These are phyloP conservation scores for Rugalucina vietnamica DNA, from an alignment of 2,888 invertebrate genomes.

Conservation along the genomic window DNA sequence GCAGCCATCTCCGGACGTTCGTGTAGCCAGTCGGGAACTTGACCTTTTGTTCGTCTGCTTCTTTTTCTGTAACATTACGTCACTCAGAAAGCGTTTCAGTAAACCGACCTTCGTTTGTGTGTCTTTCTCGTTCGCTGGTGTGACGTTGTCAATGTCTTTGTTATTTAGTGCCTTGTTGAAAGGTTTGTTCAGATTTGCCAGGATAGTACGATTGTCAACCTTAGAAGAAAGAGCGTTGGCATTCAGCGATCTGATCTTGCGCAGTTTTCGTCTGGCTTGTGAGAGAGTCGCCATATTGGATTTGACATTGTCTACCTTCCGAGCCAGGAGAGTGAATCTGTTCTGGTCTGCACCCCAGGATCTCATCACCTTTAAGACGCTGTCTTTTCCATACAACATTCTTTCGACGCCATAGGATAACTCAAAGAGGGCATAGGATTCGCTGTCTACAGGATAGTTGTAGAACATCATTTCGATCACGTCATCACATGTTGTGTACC, in stretches of 20 bases:
- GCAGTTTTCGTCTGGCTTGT: conserved; percentile 22
- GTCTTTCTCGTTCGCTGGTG: not conserved
- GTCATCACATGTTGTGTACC: conserved; percentile 34
- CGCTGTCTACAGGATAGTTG: not conserved
- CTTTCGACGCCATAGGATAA: conserved; percentile 56
- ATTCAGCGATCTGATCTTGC: conserved; percentile 1
- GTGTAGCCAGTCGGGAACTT: not conserved
- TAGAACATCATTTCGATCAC: conserved; percentile 31
- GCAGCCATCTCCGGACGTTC: not conserved
- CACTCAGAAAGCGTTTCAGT: not conserved
- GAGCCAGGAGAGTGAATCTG: not conserved
- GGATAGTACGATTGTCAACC: not conserved
- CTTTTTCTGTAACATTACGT: not conserved
- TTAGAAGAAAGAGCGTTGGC: not conserved
- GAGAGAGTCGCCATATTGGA: conserved; percentile 34
- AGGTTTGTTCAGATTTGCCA: not conserved
- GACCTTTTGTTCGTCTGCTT: not conserved
- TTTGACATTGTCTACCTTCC: conserved; percentile 11
- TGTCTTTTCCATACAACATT: conserved; percentile 46
- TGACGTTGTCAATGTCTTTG: not conserved
- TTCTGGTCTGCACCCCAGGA: conserved; percentile 47
- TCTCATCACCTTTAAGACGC: conserved; percentile 50
- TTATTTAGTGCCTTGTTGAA: not conserved
- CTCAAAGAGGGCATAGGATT: conserved; percentile 53
- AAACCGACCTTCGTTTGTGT: not conserved